Conservation (phyloP, 2,797 vertebrate species). For the Amphiprion clarkii region DNA sequence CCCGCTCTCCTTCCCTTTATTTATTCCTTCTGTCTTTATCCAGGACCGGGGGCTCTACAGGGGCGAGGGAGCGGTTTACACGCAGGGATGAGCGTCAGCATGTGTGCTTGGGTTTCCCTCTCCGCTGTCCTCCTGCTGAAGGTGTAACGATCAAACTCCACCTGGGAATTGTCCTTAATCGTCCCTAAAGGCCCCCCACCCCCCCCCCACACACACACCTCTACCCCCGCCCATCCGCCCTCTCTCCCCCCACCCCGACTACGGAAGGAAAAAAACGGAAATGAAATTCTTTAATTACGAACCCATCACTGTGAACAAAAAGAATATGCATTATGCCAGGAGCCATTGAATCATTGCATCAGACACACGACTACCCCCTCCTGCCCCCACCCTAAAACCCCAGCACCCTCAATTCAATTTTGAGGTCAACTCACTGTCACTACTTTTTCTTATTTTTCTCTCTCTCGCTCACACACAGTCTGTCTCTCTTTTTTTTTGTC, state of each 20-base stretch:
- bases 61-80: constrained; percentile 73
- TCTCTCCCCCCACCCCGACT: constrained; percentile 29
- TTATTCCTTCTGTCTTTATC: constrained; percentile 9
- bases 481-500: constrained; percentile 33
- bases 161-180: constrained; percentile 64
- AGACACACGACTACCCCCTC: constrained; percentile 49
- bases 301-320: constrained; percentile 96
- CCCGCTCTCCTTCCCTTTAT: background rate
- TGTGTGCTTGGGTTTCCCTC: constrained; percentile 80
- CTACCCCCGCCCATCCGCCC: background rate
- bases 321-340: constrained; percentile 93
- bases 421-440: constrained; percentile 56
- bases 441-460: constrained; percentile 37
- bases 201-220: background rate
- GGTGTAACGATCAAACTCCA: constrained; percentile 75
- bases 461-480: constrained; percentile 24
- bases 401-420: constrained; percentile 35
- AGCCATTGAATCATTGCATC: constrained; percentile 87
- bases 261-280: constrained; percentile 69
- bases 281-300: constrained; percentile 90
- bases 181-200: constrained; percentile 32
- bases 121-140: constrained; percentile 81
- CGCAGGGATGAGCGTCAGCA: constrained; percentile 68
- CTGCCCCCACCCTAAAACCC: background rate
- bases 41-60: constrained; percentile 86